Conservation (phyloP, 2,797 vertebrate species). For the Centroberyx gerrardi region DNA sequence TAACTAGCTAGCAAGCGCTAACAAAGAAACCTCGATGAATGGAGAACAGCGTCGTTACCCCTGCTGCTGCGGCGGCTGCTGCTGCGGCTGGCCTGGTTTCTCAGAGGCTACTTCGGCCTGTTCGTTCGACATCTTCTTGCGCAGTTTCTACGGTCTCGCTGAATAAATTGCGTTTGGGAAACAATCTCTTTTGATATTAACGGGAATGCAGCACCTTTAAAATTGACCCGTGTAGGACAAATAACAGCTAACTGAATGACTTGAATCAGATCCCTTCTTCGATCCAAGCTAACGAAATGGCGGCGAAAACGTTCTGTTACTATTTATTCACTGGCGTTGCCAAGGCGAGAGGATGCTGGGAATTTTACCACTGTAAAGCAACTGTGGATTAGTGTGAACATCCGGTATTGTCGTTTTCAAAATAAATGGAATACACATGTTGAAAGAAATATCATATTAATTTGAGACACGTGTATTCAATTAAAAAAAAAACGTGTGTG, state of each 20-base stretch:
- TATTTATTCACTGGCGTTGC: not conserved
- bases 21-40: slow-evolving; percentile 70
- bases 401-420: not conserved
- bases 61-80: slow-evolving; percentile 43
- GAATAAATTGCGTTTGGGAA: not conserved
- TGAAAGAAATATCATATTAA: too few species aligned
- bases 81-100: slow-evolving; percentile 59
- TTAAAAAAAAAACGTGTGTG: too few species aligned
- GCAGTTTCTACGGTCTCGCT: not conserved
- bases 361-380: not conserved
- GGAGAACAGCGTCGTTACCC: slow-evolving; percentile 68
- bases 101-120: slow-evolving; percentile 70
- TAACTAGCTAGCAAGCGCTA: slow-evolving; percentile 22
- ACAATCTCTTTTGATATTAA: not conserved
- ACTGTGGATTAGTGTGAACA: too few species aligned
- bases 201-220: slow-evolving; percentile 4
- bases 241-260: not conserved
- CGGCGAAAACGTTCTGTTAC: slow-evolving; percentile 13
- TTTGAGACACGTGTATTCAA: too few species aligned
- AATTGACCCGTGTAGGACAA: not conserved
- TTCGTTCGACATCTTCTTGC: slow-evolving; percentile 83
- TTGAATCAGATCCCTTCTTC: not conserved
- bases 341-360: slow-evolving; percentile 34
- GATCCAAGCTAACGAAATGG: slow-evolving; percentile 32
- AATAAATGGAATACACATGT: too few species aligned